Evolutionary conservation across 1,140 invertebrate genomes (phyloP).

Genomic region (Sipha flava): DNA sequence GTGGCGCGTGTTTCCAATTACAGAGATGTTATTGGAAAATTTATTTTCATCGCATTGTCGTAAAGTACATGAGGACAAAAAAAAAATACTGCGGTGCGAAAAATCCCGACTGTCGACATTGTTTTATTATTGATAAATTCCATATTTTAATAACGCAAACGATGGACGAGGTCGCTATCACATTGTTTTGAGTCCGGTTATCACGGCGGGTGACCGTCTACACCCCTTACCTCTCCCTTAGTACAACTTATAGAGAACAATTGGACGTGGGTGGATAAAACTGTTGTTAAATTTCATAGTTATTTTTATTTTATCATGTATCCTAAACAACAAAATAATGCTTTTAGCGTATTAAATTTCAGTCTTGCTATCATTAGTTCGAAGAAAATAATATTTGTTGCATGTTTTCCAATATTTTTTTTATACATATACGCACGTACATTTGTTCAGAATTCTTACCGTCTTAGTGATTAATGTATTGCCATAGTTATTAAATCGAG

Average conservation of each 20-base stretch:
- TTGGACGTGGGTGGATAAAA: not conserved
- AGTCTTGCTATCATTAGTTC: not conserved
- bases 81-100: not conserved
- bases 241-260: not conserved
- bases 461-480: not conserved
- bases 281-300: not conserved
- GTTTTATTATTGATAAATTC: conserved; percentile 19
- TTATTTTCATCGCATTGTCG: not conserved
- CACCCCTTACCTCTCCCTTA: not conserved
- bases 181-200: conserved; percentile 12
- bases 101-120: not conserved
- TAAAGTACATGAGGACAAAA: not conserved
- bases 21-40: not conserved
- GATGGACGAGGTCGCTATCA: not conserved
- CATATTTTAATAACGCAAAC: not conserved
- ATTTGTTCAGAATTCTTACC: no score
- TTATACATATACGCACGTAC: no score
- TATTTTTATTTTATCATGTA: not conserved
- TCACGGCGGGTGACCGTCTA: conserved; percentile 23
- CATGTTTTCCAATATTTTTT: no score
- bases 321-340: no score
- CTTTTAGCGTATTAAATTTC: no score
- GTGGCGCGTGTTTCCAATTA: not conserved
- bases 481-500: not conserved
- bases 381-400: no score